These are phyloP conservation scores for Pipistrellus nathusii DNA, from an alignment of 2,797 vertebrate species.

Conservation along the genomic window DNA sequence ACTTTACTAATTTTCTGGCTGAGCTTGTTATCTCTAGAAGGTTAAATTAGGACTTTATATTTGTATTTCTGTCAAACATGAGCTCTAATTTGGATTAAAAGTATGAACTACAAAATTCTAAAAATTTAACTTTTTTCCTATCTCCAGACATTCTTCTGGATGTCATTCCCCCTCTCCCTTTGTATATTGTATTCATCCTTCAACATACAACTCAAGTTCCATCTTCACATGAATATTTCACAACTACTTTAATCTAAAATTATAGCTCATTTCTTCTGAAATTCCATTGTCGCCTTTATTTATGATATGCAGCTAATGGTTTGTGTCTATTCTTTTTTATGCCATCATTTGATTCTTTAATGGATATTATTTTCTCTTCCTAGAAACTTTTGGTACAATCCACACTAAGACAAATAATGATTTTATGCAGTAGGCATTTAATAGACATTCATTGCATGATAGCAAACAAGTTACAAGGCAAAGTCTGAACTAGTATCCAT, in stretches of 20 bases:
- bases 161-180: neutral
- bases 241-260: neutral
- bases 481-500: neutral
- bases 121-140: neutral
- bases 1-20: constrained; percentile 38
- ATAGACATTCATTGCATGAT: neutral
- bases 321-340: neutral
- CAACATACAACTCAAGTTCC: neutral
- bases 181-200: neutral
- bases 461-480: neutral
- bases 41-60: neutral
- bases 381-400: neutral
- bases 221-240: neutral
- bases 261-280: neutral
- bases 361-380: neutral
- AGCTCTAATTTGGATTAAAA: neutral
- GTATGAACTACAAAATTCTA: neutral
- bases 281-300: neutral
- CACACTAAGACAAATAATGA: neutral
- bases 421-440: neutral
- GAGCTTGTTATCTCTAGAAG: neutral
- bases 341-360: neutral
- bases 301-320: neutral
- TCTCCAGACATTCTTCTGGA: neutral
- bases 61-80: constrained; percentile 22